Evolutionary conservation across 2,797 vertebrate species (phyloP), one percentile per base, ranked within the genome.

Genomic region (Sardinella longiceps): DNA sequence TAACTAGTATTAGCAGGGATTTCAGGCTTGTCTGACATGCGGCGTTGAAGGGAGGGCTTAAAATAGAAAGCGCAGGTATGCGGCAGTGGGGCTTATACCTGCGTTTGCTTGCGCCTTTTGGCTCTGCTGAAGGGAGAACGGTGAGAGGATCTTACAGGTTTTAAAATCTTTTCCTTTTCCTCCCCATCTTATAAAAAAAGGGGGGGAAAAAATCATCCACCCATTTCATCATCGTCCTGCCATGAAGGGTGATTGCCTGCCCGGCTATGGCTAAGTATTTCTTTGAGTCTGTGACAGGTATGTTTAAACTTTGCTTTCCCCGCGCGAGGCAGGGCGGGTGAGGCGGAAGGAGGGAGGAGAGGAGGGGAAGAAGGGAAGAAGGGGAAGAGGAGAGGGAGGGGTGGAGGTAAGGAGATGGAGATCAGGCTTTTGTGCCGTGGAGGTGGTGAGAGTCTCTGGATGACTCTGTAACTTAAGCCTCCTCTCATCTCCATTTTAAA

Each of bases 1-100:
- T 94, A 95, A 95, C 94, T 93, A 94, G 95, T 93, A 95, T 96
- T 96, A 96, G 93, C 92, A 94, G 94, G 95, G 95, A 96, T 96
- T 96, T 96, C 89, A 88, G 92, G 93, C 94, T 95, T 94, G 92
- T 94, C 95, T 96, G 95, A 96, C 94, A 95, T 81, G 87, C 90
- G 81, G 84, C 86, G 90, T 90, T 94, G 90, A 94, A 94, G 93
- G 90, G 91, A 95, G 91, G 91, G 94, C 94, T 95, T 95, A 95
- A 96, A 95, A 95, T 94, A 95, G 95, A 94, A 87, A 84, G 81
- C 84, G 86, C 89, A 90, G 91, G 89, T 90, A 89, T 89, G 80
- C 77, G 80, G 86, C 89, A 92, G 91, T 91, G 92, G 86, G 91
- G 92, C 94, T 95, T 95, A 96, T 95, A 93, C 94, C 93, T 94